Conservation (phyloP, 2,888 invertebrate genomes). For the Spodoptera exigua region DNA sequence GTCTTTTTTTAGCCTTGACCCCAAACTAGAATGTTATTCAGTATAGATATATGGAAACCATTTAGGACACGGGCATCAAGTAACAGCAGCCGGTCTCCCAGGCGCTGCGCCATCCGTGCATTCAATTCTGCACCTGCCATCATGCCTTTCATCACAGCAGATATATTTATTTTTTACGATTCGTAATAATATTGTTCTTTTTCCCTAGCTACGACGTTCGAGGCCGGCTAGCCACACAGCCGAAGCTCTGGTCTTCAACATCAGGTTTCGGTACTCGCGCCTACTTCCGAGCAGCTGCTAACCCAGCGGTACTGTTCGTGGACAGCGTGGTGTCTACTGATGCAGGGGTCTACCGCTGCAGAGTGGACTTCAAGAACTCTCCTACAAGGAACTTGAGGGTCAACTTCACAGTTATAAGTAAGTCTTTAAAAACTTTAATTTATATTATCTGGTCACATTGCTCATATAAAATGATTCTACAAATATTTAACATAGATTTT, state of each 20-base stretch:
- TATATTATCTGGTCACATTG: too few species aligned
- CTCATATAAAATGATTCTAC: too few species aligned
- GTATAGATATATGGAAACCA: too few species aligned
- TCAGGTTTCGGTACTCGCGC: conserved; percentile 93
- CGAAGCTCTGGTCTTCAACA: conserved; percentile 95
- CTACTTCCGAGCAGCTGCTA: conserved; percentile 92
- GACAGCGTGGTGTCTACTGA: conserved; percentile 93
- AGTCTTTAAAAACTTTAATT: conserved; percentile 78
- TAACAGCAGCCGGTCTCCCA: too few species aligned
- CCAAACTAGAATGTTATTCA: too few species aligned
- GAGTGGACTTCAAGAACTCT: conserved; percentile 96
- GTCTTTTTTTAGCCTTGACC: too few species aligned
- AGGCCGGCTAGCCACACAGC: conserved; percentile 92
- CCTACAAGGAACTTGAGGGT: conserved; percentile 96
- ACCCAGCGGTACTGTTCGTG: conserved; percentile 93
- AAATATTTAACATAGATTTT: too few species aligned
- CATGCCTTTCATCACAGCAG: too few species aligned
- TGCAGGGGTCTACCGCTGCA: conserved; percentile 95
- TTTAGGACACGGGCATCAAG: too few species aligned
- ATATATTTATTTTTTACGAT: too few species aligned
- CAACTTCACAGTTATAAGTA: conserved; percentile 96
- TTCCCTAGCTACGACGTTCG: conserved; percentile 92
- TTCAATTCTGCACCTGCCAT: too few species aligned
- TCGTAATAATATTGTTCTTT: background rate
- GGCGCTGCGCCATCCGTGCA: too few species aligned